phyloP scores from a whole-genome alignment of 2,113 vertebrate species.

The Nerophis ophidion region DNA sequence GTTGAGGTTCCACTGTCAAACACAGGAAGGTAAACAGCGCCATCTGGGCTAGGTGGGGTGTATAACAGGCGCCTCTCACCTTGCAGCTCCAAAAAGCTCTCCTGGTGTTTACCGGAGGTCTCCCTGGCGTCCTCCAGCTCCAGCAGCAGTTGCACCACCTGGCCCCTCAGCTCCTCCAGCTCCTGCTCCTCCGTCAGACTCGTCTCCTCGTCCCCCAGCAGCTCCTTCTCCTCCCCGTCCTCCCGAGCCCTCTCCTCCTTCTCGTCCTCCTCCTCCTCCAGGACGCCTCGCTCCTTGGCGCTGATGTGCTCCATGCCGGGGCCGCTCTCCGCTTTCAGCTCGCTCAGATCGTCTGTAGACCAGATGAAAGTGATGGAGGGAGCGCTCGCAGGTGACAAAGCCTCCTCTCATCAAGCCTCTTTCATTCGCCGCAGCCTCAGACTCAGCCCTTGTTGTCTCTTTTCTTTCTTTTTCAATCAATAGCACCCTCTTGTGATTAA shows the following conservation, averaged over 20 bases:
- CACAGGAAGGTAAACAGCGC: neutral
- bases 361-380: conserved; percentile 14
- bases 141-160: conserved; percentile 80
- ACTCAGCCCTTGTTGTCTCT: neutral
- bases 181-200: conserved; percentile 72
- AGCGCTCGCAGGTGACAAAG: conserved; percentile 17
- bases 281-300: conserved; percentile 66
- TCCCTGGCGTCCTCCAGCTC: conserved; percentile 82
- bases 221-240: conserved; percentile 50
- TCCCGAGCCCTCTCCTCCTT: conserved; percentile 47
- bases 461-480: conserved; percentile 33
- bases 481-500: conserved; percentile 61
- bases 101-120: conserved; percentile 78
- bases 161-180: conserved; percentile 78
- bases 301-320: conserved; percentile 62
- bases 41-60: neutral
- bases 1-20: too few relatives aligned
- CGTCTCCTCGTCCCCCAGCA: conserved; percentile 41
- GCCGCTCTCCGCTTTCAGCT: conserved; percentile 65
- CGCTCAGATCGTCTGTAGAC: conserved; percentile 57
- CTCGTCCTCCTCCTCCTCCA: conserved; percentile 71
- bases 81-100: conserved; percentile 80
- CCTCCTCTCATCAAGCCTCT: conserved; percentile 14
- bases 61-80: conserved; percentile 61
- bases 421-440: conserved; percentile 3